Percentiles rank a stretch among this genome's conserved stretches.
Evolutionary conservation across 2,888 invertebrate genomes (phyloP).

Genomic region (Polymixis lichenea): DNA sequence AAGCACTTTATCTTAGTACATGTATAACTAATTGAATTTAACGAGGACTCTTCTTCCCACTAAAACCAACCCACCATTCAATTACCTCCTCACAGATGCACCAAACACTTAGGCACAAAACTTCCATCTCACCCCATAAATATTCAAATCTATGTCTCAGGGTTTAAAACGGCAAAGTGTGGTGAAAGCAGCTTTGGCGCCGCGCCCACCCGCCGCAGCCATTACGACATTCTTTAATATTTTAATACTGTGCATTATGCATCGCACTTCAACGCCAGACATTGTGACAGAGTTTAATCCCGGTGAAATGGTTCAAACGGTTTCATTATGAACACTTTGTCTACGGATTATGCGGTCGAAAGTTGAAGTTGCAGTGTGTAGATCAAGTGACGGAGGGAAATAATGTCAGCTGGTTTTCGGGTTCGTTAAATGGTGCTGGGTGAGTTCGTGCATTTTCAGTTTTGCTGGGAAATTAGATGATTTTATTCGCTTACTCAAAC

Average conservation of each 20-base stretch:
- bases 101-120: conserved; percentile 45
- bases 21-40: not conserved
- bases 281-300: conserved; percentile 78
- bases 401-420: conserved; percentile 44
- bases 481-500: not conserved
- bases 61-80: not conserved
- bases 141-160: conserved; percentile 67
- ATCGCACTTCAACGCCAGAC: conserved; percentile 78
- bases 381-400: conserved; percentile 40
- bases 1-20: not conserved
- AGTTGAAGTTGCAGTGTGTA: conserved; percentile 55
- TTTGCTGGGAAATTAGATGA: conserved; percentile 4
- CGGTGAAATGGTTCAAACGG: conserved; percentile 68
- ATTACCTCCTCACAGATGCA: conserved; percentile 32
- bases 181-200: conserved; percentile 76
- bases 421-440: conserved; percentile 3
- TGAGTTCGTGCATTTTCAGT: conserved; percentile 8
- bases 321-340: conserved; percentile 65
- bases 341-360: conserved; percentile 60
- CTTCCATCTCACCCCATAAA: conserved; percentile 34
- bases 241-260: conserved; percentile 85
- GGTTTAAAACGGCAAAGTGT: conserved; percentile 75
- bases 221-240: conserved; percentile 84
- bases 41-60: not conserved
- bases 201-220: conserved; percentile 74